A percentile compares a stretch with the other conserved stretches of the same genome.
phyloP scores from a whole-genome alignment of 2,888 invertebrate genomes.

The Caenorhabditis drosophilae region DNA sequence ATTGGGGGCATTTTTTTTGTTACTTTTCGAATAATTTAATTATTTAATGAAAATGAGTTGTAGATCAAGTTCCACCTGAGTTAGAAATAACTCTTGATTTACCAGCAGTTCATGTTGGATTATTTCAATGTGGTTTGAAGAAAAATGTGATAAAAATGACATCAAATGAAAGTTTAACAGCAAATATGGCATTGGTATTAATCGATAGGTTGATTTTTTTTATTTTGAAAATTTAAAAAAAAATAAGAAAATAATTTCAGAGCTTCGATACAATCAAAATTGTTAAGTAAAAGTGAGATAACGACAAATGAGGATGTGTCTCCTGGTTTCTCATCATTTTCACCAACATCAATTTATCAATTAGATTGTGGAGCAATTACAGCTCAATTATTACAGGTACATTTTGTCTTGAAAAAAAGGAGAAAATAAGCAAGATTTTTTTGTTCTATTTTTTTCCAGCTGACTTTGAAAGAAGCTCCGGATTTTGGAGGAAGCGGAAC shows the following conservation, averaged over 20 bases:
- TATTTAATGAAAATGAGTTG: neutral
- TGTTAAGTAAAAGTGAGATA: neutral
- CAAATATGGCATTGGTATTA: conserved; percentile 27
- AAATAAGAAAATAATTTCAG: too few relatives aligned
- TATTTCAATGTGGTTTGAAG: conserved; percentile 35
- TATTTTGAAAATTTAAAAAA: too few relatives aligned
- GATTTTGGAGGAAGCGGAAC: conserved; percentile 27
- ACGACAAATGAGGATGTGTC: neutral
- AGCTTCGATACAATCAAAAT: conserved; percentile 28
- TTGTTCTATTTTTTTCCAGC: too few relatives aligned
- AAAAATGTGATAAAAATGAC: conserved; percentile 15
- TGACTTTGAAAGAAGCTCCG: conserved; percentile 21
- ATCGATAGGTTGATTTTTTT: conserved; percentile 12
- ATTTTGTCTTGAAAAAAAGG: too few relatives aligned
- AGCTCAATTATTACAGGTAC: conserved; percentile 37
- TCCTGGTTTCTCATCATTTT: neutral
- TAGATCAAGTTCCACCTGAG: conserved; percentile 13
- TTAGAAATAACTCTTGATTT: conserved; percentile 22
- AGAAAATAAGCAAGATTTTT: too few relatives aligned
- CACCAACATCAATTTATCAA: conserved; percentile 13
- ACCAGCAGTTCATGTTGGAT: conserved; percentile 17
- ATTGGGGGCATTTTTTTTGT: conserved; percentile 1
- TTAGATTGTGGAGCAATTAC: conserved; percentile 21
- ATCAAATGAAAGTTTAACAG: conserved; percentile 19
- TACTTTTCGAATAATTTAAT: neutral